These are phyloP conservation scores for Nanorana parkeri DNA, from an alignment of 2,113 vertebrate species.

Conservation along the genomic window DNA sequence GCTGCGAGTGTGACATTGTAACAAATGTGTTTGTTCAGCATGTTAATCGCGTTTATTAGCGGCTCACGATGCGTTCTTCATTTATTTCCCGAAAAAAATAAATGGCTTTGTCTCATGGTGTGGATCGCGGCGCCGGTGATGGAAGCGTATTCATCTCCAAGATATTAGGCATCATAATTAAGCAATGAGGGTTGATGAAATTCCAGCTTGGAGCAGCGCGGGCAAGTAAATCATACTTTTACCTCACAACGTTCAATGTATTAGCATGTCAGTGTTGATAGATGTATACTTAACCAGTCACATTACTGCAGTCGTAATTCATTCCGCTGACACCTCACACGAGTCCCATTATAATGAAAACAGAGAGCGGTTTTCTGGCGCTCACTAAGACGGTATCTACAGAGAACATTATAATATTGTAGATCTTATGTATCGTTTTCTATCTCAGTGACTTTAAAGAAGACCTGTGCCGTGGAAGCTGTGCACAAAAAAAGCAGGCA, in stretches of 20 bases:
- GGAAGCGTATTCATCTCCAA: constrained; percentile 6
- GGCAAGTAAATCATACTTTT: constrained; percentile 26
- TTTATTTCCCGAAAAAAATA: background rate
- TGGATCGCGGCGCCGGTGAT: background rate
- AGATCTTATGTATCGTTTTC: too few relatives aligned
- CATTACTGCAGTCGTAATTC: constrained; percentile 44
- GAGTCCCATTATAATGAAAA: constrained; percentile 23
- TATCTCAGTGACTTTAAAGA: too few relatives aligned
- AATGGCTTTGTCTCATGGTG: background rate
- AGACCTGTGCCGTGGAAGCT: too few relatives aligned
- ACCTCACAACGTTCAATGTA: background rate
- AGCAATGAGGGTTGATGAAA: constrained; percentile 26
- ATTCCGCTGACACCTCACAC: constrained; percentile 16
- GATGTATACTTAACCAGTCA: constrained; percentile 45
- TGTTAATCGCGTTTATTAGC: background rate
- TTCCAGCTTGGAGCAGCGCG: background rate
- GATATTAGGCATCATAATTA: constrained; percentile 42
- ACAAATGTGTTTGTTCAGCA: background rate
- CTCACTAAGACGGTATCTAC: background rate
- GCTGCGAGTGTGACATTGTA: background rate
- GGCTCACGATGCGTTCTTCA: background rate
- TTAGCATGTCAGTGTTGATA: constrained; percentile 37
- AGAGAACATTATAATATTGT: background rate
- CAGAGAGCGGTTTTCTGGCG: background rate
- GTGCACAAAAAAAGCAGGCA: too few relatives aligned